Percentiles rank a stretch among this genome's conserved stretches.
phyloP scores from a whole-genome alignment of 2,113 vertebrate genomes.

The Circaetus cinerascens region DNA sequence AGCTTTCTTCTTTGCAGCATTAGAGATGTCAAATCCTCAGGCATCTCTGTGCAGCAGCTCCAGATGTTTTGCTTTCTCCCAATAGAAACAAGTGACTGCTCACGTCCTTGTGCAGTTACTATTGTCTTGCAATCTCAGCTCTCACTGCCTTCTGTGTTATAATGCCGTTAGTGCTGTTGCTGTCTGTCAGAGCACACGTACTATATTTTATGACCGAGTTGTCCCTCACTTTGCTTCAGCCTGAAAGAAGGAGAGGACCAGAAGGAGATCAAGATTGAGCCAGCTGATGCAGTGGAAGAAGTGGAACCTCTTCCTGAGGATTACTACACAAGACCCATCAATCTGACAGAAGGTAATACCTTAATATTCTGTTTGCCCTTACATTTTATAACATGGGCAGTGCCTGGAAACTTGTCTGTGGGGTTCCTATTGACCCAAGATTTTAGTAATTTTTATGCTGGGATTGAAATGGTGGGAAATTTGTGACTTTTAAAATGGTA shows the following conservation, averaged over 20 bases:
- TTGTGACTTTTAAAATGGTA: background rate
- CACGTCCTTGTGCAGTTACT: background rate
- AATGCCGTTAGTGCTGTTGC: background rate
- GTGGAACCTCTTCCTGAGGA: constrained; percentile 96
- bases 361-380: background rate
- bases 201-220: background rate
- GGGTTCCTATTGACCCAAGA: background rate
- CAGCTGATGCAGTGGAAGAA: constrained; percentile 91
- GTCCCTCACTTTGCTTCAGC: constrained; percentile 62
- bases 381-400: background rate
- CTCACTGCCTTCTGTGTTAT: background rate
- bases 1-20: rapidly evolving
- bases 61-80: background rate
- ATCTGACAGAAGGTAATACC: constrained; percentile 89
- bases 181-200: rapidly evolving
- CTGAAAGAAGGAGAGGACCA: constrained; percentile 97
- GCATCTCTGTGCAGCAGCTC: background rate
- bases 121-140: background rate
- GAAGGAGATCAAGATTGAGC: constrained; percentile 94
- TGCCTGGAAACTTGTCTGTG: background rate
- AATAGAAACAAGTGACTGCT: background rate
- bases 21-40: background rate
- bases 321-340: constrained; percentile 91
- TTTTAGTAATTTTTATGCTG: background rate
- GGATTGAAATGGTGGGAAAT: background rate